Base-by-base conservation (phyloP, 2,113 vertebrate genomes). In the Oxyruncus cristatus region DNA sequence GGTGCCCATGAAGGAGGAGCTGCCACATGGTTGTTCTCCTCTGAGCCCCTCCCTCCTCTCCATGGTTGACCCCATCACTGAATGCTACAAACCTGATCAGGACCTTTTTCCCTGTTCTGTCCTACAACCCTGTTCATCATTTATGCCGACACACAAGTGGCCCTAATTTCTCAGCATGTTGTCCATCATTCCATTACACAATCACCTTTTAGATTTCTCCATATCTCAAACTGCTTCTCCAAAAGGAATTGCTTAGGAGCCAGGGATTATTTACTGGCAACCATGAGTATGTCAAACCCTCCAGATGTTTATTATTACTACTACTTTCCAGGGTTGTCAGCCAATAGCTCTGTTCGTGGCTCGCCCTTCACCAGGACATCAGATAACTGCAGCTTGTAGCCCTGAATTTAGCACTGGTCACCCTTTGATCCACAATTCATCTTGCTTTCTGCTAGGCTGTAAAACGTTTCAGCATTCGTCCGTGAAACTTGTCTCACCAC, bases 301-400 rank as follows among this genome's bases (percentile, higher is more conserved):
- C 72, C 96, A 97, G 90, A 93, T 93, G 83, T 94, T 94, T 96
- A 88, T 83, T 91, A 80, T 92, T 91, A 94, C 52, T 78, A 41
- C 56, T 92, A 41, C 65, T 96, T 96, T 96, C 88, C 92, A 94
- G 74, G 18, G 37, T 56, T 89, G 79, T 89, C 76, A 85, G 95
- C 93, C 91, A 96, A 56, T 66, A 75, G 73, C 39, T 89, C 82
- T 91, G 70, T 49, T 86, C 41, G 52, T 70, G 62, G 62, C 86
- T 96, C 17, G 1, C 72, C 68, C 59, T 94, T 88, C 37, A 71
- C 72, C 30, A 63, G 61, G 59, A 95, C 90, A 83, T 75, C 86
- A 92, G 79, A 90, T 65, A 91, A 71, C 44, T 71, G 49, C 83
- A 93, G 32, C 39, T 74, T 42, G 42, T 8, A 79, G 78, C 12